Evolutionary conservation across 2,888 invertebrate species (phyloP), one percentile per base, ranked within the genome.

Genomic region (Cacoxenus indagator): DNA sequence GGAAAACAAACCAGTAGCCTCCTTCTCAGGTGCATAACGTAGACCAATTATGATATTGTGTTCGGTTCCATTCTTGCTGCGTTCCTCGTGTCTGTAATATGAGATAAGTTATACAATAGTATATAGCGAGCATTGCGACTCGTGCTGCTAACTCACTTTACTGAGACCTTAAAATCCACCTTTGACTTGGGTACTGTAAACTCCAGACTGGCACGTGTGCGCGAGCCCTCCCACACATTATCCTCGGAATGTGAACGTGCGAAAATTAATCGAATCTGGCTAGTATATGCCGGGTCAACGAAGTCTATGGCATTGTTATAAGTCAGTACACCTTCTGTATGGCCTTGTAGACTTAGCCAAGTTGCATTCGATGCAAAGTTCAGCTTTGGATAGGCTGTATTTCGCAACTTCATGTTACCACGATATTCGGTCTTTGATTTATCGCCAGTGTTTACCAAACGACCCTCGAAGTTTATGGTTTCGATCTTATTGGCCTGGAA

Each of bases 311-410:
- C 92, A 11, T 93, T 90, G 71, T 93, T 93, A 48, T 94, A 90
- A 74, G 93, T 93, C 51, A 93, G 88, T n/a, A 91, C 90, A 22
- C 92, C 88, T 82, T 95, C 95, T 0, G 93, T 87, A 76, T 94
- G 95, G 17, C 91, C 92, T 77, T 92, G 90, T 1, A 93, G 91
- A 87, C 91, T 92, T 89, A 95, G 89, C 89, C 92, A 92, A 73
- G 90, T 92, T 2, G 77, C 75, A 57, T 92, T 90, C 0, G 92
- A 88, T 69, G 91, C 91, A 83, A 94, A 92, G 85, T 94, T 93
- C 68, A 93, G 90, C 46, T 91, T 90, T 0, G 94, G 93, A 87
- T 95, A 95, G 0, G 95, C 94, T 0, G 94, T 92, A 11, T 94
- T 93, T 69, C 92, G 91, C 76, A 96, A 89, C 54, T 92, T 91